A percentile compares a stretch with the other conserved stretches of the same genome.
Evolutionary conservation across 1,140 invertebrate species (phyloP).

Genomic region (Mizuhopecten yessoensis): DNA sequence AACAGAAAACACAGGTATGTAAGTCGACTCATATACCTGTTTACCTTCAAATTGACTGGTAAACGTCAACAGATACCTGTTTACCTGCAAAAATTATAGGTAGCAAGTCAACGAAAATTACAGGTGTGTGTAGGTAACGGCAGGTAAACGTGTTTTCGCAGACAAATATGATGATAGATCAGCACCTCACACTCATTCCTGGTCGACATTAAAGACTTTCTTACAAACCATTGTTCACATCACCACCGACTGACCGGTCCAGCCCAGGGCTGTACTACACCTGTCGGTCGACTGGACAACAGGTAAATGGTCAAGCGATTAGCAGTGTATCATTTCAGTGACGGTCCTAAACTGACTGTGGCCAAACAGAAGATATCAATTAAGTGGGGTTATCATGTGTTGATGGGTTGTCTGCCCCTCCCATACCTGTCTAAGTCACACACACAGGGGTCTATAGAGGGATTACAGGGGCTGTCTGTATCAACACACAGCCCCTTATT

Average conservation of each 20-base stretch:
- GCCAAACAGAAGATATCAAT: not conserved
- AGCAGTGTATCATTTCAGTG: not conserved
- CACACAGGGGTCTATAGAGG: not conserved
- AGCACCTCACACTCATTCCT: not conserved
- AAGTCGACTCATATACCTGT: not conserved
- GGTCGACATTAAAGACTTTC: no score
- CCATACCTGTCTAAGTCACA: not conserved
- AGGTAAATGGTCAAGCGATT: conserved; percentile 33
- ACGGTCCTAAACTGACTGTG: not conserved
- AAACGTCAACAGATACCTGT: not conserved
- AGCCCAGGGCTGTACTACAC: conserved; percentile 13
- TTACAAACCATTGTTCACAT: no score
- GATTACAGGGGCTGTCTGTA: not conserved
- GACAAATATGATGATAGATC: conserved; percentile 10
- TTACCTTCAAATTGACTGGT: not conserved
- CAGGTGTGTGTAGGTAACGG: not conserved
- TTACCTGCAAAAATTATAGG: conserved; percentile 13
- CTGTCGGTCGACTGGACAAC: not conserved
- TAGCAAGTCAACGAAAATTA: not conserved
- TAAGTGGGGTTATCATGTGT: not conserved
- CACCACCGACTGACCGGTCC: not conserved
- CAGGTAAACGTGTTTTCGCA: not conserved
- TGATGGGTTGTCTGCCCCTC: conserved; percentile 22
- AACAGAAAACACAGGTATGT: not conserved
- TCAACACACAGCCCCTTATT: not conserved